Evolutionary conservation across 2,888 invertebrate species (phyloP).

Genomic region (Microplitis manilae): DNA sequence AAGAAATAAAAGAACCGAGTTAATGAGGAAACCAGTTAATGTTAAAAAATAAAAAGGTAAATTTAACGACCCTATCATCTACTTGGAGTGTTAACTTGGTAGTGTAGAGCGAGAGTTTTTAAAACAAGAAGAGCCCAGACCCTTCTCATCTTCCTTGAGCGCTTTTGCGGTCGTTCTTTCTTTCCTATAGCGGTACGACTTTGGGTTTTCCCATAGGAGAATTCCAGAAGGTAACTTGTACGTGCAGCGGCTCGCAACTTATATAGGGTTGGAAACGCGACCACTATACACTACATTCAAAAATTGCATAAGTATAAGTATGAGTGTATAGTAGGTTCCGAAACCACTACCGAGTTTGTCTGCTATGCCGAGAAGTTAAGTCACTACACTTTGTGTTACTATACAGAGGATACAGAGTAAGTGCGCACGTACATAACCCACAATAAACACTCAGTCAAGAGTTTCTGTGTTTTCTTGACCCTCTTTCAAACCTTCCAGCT

Average conservation of each 20-base stretch:
- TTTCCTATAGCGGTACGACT: conserved; percentile 20
- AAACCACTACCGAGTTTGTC: background rate
- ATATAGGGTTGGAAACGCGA: background rate
- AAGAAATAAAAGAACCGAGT: background rate
- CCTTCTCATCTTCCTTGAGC: conserved; percentile 29
- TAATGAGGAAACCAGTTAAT: conserved; percentile 26
- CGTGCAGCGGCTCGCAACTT: conserved; percentile 19
- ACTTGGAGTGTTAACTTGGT: conserved; percentile 32
- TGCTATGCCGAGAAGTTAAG: background rate
- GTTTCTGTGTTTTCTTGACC: conserved; percentile 11
- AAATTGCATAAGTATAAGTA: conserved; percentile 5
- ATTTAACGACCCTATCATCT: conserved; percentile 26
- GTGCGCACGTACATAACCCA: background rate
- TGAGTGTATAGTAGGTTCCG: background rate
- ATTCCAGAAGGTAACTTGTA: conserved; percentile 28
- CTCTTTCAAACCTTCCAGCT: conserved; percentile 2
- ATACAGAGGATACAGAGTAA: background rate
- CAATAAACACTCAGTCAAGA: background rate
- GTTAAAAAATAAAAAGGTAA: conserved; percentile 18
- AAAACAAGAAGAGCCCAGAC: conserved; percentile 42
- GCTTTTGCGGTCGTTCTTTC: conserved; percentile 20
- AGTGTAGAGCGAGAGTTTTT: conserved; percentile 28
- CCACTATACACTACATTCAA: conserved; percentile 2
- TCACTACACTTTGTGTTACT: background rate
- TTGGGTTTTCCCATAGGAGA: conserved; percentile 21